A percentile compares a stretch with the other conserved stretches of the same genome.
These are phyloP conservation scores for Amphilophus citrinellus DNA, from an alignment of 2,113 vertebrate species.

Conservation along the genomic window DNA sequence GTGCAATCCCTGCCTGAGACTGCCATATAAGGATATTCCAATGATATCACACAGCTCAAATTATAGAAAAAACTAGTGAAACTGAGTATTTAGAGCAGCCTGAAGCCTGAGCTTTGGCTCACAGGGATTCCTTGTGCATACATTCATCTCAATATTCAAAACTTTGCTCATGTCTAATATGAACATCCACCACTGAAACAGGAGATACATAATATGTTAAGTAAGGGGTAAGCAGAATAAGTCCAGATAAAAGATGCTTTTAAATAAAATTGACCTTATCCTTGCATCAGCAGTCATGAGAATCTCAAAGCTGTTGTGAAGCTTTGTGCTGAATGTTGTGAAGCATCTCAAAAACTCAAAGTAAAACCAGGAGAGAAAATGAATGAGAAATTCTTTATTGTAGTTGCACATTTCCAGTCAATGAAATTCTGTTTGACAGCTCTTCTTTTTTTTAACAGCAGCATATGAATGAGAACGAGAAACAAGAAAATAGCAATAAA, in stretches of 20 bases:
- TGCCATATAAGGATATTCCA: too few relatives aligned
- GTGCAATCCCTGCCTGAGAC: accelerated
- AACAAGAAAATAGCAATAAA: too few relatives aligned
- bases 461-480: too few relatives aligned
- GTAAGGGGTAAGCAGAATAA: background rate
- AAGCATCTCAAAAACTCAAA: background rate
- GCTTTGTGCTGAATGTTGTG: too few relatives aligned
- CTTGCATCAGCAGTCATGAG: background rate
- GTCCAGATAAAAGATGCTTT: background rate
- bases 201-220: too few relatives aligned
- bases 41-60: background rate
- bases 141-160: background rate
- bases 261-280: background rate
- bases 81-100: background rate
- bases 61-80: background rate
- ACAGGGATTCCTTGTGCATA: background rate
- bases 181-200: background rate
- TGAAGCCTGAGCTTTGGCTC: background rate
- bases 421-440: too few relatives aligned
- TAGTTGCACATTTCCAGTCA: too few relatives aligned
- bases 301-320: background rate
- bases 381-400: too few relatives aligned
- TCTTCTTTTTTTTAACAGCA: too few relatives aligned
- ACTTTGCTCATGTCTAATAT: background rate
- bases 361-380: background rate